These are phyloP conservation scores for Erebia aethiops DNA, from an alignment of 2,888 invertebrate species.

Conservation along the genomic window DNA sequence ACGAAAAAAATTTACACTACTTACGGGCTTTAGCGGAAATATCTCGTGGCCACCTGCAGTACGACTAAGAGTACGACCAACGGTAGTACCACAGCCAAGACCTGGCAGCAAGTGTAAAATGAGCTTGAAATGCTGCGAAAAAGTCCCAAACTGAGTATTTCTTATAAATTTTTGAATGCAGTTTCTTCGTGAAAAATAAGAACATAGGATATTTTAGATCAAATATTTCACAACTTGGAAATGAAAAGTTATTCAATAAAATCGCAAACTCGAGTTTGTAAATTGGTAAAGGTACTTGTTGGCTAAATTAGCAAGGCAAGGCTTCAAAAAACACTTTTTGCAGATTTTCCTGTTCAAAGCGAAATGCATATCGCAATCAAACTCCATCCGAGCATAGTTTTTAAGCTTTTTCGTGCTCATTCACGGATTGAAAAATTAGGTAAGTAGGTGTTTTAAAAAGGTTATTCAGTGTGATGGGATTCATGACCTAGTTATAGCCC, in stretches of 20 bases:
- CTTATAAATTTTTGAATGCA: no score
- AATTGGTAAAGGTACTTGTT: slow-evolving; percentile 12
- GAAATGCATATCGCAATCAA: slow-evolving; percentile 28
- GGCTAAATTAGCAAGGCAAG: not conserved
- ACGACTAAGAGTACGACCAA: no score
- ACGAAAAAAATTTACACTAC: no score
- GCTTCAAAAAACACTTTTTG: slow-evolving; percentile 4
- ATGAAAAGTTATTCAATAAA: slow-evolving; percentile 5
- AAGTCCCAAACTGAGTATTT: no score
- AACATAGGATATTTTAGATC: not conserved
- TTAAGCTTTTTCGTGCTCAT: slow-evolving; percentile 18
- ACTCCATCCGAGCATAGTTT: slow-evolving; percentile 28
- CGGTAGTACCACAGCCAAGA: no score
- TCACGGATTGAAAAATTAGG: slow-evolving; percentile 24
- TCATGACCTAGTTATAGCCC: not conserved
- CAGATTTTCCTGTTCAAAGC: slow-evolving; percentile 27
- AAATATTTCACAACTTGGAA: not conserved
- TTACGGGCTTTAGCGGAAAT: no score
- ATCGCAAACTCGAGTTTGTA: slow-evolving; percentile 3
- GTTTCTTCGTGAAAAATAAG: not conserved
- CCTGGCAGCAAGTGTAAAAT: no score
- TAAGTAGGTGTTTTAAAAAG: slow-evolving; percentile 13
- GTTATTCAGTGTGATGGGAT: slow-evolving; percentile 13
- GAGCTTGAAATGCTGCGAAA: no score
- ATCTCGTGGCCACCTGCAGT: no score